Evolutionary conservation across 2,113 vertebrate species (phyloP).

Genomic region (Clupea harengus): DNA sequence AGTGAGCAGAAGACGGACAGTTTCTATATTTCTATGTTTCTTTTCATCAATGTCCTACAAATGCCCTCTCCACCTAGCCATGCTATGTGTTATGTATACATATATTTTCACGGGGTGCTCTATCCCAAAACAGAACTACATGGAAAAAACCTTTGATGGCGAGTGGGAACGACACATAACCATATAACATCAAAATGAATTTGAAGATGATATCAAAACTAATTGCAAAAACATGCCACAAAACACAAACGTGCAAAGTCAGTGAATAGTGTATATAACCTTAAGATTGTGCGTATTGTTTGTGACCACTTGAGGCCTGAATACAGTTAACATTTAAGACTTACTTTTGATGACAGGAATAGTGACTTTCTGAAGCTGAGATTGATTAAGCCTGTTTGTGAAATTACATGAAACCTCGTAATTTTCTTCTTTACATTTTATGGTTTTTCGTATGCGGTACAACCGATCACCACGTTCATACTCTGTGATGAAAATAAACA

Average conservation of each 20-base stretch:
- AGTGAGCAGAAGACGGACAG: too few relatives aligned
- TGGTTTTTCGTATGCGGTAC: accelerated
- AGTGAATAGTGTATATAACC: neutral
- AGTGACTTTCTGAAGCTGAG: accelerated
- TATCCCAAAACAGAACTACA: too few relatives aligned
- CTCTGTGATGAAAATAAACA: slow-evolving; percentile 36
- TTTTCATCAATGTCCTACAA: too few relatives aligned
- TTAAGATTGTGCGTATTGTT: neutral
- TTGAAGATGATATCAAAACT: too few relatives aligned
- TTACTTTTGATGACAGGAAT: slow-evolving; percentile 55
- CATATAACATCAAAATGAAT: neutral
- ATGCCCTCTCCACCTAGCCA: too few relatives aligned
- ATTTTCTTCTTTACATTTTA: accelerated
- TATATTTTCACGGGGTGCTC: too few relatives aligned
- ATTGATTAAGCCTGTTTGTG: slow-evolving; percentile 38
- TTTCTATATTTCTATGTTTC: too few relatives aligned
- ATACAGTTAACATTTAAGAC: neutral
- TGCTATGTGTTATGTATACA: too few relatives aligned
- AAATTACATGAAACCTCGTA: slow-evolving; percentile 44
- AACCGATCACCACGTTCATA: neutral
- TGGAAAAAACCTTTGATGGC: too few relatives aligned
- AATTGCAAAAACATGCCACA: neutral
- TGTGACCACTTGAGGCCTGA: neutral
- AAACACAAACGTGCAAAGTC: neutral
- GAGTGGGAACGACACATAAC: too few relatives aligned